These are phyloP conservation scores for Myrmophylax atrothorax DNA, from an alignment of 2,113 vertebrate species.

Conservation along the genomic window DNA sequence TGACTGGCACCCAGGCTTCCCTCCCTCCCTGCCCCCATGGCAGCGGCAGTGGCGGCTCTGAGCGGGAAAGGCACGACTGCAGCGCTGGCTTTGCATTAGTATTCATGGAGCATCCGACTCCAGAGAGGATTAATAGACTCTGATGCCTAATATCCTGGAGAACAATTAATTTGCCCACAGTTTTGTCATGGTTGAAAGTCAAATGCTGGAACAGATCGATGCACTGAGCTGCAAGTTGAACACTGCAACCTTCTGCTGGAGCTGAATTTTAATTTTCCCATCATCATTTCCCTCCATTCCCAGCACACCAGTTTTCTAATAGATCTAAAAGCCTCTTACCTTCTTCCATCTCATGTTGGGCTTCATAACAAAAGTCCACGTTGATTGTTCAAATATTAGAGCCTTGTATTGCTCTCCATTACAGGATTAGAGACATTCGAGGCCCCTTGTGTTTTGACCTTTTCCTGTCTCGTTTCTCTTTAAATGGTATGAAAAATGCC, in stretches of 20 bases:
- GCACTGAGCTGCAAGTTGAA: conserved; percentile 88
- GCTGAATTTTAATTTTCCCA: conserved; percentile 96
- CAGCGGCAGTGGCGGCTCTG: conserved; percentile 40
- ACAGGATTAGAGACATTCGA: conserved; percentile 38
- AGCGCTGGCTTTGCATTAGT: conserved; percentile 88
- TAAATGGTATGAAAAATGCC: conserved; percentile 45
- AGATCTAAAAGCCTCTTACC: conserved; percentile 77
- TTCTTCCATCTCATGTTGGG: conserved; percentile 56
- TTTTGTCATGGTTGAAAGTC: conserved; percentile 99
- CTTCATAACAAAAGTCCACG: conserved; percentile 59
- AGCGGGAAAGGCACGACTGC: conserved; percentile 77
- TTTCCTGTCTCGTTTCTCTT: conserved; percentile 52
- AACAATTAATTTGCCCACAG: conserved; percentile 99
- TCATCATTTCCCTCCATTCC: conserved; percentile 85
- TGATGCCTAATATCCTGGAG: conserved; percentile 99
- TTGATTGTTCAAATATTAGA: conserved; percentile 57
- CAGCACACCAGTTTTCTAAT: conserved; percentile 79
- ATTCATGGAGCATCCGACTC: conserved; percentile 90
- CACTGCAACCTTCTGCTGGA: conserved; percentile 90
- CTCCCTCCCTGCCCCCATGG: conserved; percentile 41
- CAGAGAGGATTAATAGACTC: conserved; percentile 99
- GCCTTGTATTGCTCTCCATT: conserved; percentile 45
- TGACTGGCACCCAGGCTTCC: conserved; percentile 1
- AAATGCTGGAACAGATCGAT: conserved; percentile 99
- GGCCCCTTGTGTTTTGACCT: conserved; percentile 58